Percentiles rank a stretch among this genome's conserved stretches.
Evolutionary conservation across 2,888 invertebrate species (phyloP).

Genomic region (Cheilosia vulpina): DNA sequence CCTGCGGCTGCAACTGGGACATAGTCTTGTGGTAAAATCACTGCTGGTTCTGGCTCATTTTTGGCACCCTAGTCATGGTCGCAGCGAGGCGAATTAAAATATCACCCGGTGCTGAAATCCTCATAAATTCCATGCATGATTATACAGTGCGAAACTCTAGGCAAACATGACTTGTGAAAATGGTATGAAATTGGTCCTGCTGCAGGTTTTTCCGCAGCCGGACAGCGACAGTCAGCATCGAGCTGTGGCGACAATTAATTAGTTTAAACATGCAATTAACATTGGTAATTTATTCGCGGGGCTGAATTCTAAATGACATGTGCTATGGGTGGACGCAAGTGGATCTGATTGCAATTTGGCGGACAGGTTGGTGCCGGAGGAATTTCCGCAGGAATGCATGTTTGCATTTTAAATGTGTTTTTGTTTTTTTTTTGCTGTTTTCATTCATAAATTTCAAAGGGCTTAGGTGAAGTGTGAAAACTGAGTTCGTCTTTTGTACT

Average conservation of each 20-base stretch:
- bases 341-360: constrained; percentile 14
- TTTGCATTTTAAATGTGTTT: no score
- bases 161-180: constrained; percentile 69
- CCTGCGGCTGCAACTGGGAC: constrained; percentile 28
- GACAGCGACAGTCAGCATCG: constrained; percentile 31
- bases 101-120: constrained; percentile 65
- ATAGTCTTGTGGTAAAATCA: not conserved
- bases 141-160: constrained; percentile 50
- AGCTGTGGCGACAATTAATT: constrained; percentile 65
- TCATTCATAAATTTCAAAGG: no score
- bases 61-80: constrained; percentile 1
- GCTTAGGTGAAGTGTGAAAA: no score
- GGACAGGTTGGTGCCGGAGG: constrained; percentile 31
- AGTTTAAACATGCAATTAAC: constrained; percentile 64
- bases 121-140: constrained; percentile 73
- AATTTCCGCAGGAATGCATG: not conserved
- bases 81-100: constrained; percentile 53
- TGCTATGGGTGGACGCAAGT: constrained; percentile 15
- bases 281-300: constrained; percentile 60
- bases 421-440: no score
- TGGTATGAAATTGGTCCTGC: constrained; percentile 58
- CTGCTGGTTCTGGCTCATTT: constrained; percentile 25
- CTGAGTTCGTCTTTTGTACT: no score
- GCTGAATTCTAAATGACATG: constrained; percentile 43
- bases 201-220: constrained; percentile 22